phyloP scores from a whole-genome alignment of 2,113 vertebrate species.

The Oceanodroma tethys region DNA sequence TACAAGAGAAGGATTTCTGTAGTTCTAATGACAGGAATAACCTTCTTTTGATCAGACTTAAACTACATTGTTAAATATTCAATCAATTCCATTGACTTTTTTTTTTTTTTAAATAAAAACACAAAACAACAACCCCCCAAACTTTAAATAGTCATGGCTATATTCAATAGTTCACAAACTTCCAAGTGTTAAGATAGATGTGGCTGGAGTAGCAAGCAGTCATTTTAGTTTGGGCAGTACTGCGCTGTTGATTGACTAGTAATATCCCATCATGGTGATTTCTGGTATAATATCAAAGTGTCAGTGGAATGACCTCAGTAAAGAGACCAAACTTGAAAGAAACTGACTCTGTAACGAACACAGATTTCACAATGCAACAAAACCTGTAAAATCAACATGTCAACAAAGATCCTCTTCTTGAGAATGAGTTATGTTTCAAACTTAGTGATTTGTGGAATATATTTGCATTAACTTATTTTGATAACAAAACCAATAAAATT shows the following conservation, averaged over 20 bases:
- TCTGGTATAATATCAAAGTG: background rate
- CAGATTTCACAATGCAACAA: background rate
- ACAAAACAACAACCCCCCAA: background rate
- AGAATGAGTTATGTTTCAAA: background rate
- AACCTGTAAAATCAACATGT: background rate
- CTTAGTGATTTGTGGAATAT: background rate
- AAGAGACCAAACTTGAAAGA: background rate
- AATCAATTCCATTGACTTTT: background rate
- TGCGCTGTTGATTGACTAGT: background rate
- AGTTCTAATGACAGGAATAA: background rate
- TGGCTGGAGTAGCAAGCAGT: background rate
- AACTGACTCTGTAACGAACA: background rate
- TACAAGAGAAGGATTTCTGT: background rate
- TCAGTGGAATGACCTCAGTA: background rate
- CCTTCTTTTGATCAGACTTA: background rate
- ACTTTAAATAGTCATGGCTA: background rate
- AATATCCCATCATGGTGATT: background rate
- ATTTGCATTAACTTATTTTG: background rate
- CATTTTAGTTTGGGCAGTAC: background rate
- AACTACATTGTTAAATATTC: background rate
- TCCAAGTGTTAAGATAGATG: background rate
- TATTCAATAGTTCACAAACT: background rate
- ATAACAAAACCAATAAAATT: background rate
- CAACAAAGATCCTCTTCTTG: background rate
- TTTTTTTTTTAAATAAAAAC: no score